These are phyloP conservation scores for Microtus montanus DNA, from an alignment of 2,113 vertebrate species.

Conservation along the genomic window DNA sequence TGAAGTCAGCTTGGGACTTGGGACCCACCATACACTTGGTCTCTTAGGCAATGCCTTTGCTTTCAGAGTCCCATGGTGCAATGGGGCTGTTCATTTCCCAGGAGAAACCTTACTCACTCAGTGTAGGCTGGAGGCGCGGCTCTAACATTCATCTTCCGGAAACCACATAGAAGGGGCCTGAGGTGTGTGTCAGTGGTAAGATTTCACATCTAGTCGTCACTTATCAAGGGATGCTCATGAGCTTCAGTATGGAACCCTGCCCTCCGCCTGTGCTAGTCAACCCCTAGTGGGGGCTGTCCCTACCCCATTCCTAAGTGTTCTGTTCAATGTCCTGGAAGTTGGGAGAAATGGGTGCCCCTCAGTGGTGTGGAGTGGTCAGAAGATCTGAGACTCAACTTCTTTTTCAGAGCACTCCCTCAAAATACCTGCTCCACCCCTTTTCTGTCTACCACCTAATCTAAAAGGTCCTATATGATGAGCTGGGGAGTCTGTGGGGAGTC, in stretches of 20 bases:
- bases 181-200: neutral
- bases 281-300: accelerated
- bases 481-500: neutral
- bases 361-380: neutral
- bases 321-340: neutral
- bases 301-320: neutral
- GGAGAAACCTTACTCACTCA: neutral
- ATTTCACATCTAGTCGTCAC: too few relatives aligned
- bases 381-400: neutral
- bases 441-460: neutral
- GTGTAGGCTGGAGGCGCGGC: neutral
- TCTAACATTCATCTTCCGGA: neutral
- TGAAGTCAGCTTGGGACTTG: neutral
- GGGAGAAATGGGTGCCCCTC: neutral
- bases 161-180: neutral
- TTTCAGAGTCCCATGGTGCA: neutral
- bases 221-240: neutral
- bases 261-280: neutral
- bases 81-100: neutral
- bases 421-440: neutral
- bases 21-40: neutral
- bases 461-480: neutral
- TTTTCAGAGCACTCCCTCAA: neutral
- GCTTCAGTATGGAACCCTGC: neutral
- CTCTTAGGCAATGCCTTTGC: neutral